Conservation (phyloP, 2,888 invertebrate species). For the Limenitis camilla region DNA sequence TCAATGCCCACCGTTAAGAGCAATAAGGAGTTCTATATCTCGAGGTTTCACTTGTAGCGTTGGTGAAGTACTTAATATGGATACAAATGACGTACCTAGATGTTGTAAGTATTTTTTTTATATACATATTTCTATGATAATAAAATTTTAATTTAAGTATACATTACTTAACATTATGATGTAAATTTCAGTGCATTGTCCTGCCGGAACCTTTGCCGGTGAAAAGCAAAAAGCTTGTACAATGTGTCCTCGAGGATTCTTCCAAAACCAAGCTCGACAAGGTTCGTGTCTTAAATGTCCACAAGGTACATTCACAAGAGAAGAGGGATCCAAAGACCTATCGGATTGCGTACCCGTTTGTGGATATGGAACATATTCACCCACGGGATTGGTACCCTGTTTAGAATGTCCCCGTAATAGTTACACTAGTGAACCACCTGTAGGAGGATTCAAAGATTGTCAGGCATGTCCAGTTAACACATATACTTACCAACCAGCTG, state of each 20-base stretch:
- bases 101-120: conserved; percentile 81
- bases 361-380: conserved; percentile 96
- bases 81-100: conserved; percentile 91
- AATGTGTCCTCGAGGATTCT: conserved; percentile 92
- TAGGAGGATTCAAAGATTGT: conserved; percentile 94
- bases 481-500: conserved; percentile 94
- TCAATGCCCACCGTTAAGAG: conserved; percentile 92
- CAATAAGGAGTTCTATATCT: conserved; percentile 86
- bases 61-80: conserved; percentile 95
- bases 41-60: conserved; percentile 95
- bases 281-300: conserved; percentile 93
- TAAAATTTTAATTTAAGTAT: background rate
- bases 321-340: conserved; percentile 90
- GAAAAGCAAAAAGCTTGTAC: conserved; percentile 93
- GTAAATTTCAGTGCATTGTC: conserved; percentile 86
- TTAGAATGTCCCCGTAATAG: conserved; percentile 95
- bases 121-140: background rate
- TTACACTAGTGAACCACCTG: conserved; percentile 89
- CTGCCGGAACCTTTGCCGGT: conserved; percentile 94
- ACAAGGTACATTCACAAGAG: conserved; percentile 92
- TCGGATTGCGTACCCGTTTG: conserved; percentile 94
- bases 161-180: background rate
- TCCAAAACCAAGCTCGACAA: conserved; percentile 93
- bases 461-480: conserved; percentile 92
- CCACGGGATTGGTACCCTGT: conserved; percentile 94